Conservation (phyloP, 2,113 vertebrate species). For the Hippocampus guttulatus region DNA sequence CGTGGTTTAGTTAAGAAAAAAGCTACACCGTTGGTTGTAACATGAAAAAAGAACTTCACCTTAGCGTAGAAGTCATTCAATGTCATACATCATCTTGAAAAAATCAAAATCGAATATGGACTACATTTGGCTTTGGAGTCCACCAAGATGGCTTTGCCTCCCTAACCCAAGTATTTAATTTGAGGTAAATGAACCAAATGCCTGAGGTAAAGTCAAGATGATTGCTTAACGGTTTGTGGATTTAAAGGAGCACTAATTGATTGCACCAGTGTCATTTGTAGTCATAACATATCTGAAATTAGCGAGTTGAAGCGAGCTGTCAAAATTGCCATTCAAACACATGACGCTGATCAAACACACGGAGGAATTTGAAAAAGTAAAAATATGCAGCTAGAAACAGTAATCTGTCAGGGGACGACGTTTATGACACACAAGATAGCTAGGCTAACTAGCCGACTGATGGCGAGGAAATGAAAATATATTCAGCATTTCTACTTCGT, state of each 20-base stretch:
- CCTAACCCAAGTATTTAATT: background rate
- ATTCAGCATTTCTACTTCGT: background rate
- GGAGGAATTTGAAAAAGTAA: too few species aligned
- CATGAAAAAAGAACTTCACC: background rate
- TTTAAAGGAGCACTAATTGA: background rate
- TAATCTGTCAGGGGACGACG: background rate
- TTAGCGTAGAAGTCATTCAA: background rate
- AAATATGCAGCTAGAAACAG: background rate
- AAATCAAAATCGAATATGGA: background rate
- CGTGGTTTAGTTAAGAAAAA: too few species aligned
- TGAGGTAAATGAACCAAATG: background rate
- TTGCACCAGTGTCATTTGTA: background rate
- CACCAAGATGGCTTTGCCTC: background rate
- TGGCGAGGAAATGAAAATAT: conserved; percentile 4
- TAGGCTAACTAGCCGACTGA: conserved; percentile 1
- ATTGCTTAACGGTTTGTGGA: background rate
- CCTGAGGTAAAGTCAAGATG: background rate
- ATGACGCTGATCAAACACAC: background rate
- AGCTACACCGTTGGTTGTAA: background rate
- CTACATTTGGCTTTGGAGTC: background rate
- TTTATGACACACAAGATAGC: conserved; percentile 2
- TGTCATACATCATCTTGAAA: background rate
- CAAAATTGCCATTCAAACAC: background rate
- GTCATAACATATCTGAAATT: background rate
- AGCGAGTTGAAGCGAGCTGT: background rate